Evolutionary conservation across 92 coral and sea anemone genomes (phyloP).

Genomic region (Zoanthus gigantus): DNA sequence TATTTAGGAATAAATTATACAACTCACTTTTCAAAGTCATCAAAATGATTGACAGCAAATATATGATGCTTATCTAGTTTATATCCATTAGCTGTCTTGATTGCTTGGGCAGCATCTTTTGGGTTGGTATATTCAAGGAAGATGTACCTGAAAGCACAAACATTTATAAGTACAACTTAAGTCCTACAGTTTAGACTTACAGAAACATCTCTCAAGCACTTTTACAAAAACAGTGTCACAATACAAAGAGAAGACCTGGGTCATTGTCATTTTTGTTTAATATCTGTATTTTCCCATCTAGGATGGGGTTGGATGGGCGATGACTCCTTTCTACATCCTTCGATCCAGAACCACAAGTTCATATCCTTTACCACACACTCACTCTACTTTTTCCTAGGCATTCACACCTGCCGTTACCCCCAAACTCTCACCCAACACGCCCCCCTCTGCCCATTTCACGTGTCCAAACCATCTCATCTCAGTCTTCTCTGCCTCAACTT

Average conservation of each 20-base stretch:
- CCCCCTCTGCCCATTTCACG: too few relatives aligned
- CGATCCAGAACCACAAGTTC: too few relatives aligned
- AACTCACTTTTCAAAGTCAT: conserved; percentile 91
- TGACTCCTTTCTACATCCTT: too few relatives aligned
- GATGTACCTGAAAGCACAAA: conserved; percentile 76
- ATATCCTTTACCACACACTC: too few relatives aligned
- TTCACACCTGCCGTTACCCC: too few relatives aligned
- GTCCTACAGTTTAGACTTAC: not conserved
- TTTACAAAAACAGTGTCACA: not conserved
- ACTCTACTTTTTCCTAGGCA: too few relatives aligned
- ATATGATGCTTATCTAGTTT: conserved; percentile 97
- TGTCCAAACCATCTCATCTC: too few relatives aligned
- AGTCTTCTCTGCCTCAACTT: too few relatives aligned
- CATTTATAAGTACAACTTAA: not conserved
- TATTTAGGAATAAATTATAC: not conserved
- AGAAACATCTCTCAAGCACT: not conserved
- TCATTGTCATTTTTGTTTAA: too few relatives aligned
- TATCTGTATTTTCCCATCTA: too few relatives aligned
- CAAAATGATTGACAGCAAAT: conserved; percentile 96
- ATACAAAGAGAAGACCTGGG: not conserved
- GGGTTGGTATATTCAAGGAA: conserved; percentile 92
- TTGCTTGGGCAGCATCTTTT: conserved; percentile 93
- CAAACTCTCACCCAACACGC: too few relatives aligned
- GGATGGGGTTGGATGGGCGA: too few relatives aligned
- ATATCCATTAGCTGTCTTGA: conserved; percentile 98